Evolutionary conservation across 2,888 invertebrate species (phyloP).

Genomic region (Acrocyrtus sp.): DNA sequence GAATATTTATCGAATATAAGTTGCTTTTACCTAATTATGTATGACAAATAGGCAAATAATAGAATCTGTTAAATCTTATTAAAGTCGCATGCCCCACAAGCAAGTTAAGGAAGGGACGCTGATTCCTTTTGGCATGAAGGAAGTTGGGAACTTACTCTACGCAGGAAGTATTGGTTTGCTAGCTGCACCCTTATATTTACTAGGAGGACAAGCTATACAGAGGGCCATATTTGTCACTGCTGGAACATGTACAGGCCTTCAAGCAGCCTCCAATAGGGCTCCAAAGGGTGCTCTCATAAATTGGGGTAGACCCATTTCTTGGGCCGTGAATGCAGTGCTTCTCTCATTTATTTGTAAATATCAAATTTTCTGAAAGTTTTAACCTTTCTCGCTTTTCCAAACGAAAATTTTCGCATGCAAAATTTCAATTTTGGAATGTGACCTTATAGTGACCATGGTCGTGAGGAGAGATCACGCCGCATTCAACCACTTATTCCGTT

Average conservation of each 20-base stretch:
- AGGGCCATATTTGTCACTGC: slow-evolving; percentile 38
- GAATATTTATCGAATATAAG: too few species aligned
- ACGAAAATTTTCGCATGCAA: background rate
- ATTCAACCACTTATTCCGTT: slow-evolving; percentile 26
- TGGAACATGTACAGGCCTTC: slow-evolving; percentile 27
- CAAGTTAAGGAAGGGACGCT: background rate
- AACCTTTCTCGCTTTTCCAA: background rate
- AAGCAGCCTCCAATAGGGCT: slow-evolving; percentile 8
- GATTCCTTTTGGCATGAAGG: slow-evolving; percentile 37
- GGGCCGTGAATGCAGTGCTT: slow-evolving; percentile 29
- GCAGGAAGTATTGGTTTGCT: slow-evolving; percentile 24
- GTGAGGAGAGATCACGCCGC: slow-evolving; percentile 2
- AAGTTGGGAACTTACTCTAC: slow-evolving; percentile 26
- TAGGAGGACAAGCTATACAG: slow-evolving; percentile 34
- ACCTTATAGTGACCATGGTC: slow-evolving; percentile 11
- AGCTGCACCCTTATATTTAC: slow-evolving; percentile 43
- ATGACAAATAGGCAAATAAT: too few species aligned
- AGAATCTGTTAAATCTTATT: background rate
- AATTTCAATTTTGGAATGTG: background rate
- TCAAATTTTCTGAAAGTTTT: too few species aligned
- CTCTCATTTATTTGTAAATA: slow-evolving; percentile 41
- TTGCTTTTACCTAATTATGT: too few species aligned
- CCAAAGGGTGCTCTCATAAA: slow-evolving; percentile 19
- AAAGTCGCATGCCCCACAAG: slow-evolving; percentile 1
- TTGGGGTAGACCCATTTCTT: slow-evolving; percentile 15